Base-by-base conservation (phyloP, 2,113 vertebrate genomes). In the Oryzias curvinotus region DNA sequence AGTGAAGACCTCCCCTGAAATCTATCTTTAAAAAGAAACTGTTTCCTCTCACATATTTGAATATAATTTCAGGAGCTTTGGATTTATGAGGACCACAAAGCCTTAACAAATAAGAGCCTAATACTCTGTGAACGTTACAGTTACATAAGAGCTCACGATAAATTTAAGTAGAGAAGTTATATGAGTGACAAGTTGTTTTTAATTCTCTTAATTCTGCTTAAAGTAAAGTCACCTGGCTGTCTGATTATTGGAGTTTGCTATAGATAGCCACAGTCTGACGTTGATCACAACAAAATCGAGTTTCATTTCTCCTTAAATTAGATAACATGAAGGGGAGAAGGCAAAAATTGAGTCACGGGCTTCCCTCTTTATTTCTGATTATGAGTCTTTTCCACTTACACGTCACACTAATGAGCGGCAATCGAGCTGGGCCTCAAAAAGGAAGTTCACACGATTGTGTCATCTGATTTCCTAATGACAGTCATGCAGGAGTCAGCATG, bases 291-390 rank as follows among this genome's bases (percentile, higher is more conserved):
- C 42, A 13, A 49, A 73, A 75, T 77, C 18, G 5, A 77, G 80
- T 85, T 69, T 19, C 30, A 61, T 70, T 85, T 52, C 57, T 62
- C 19, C 58, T 64, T 57, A 69, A 68, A 81, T 78, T 68, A 73
- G 64, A 68, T 47, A 62, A 81, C 36, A 57, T 54, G 56, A 21
- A 58, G 41, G 7, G 52, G 21, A 53, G 23, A 30, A 47, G 65
- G 14, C 54, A 63, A 25, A 30, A 44, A 57, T 52, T 47, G 36
- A 48, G 57, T 72, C 73, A 67, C 69, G 65, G 47, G 72, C 63
- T 80, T 46, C 25, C 4, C 43, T 57, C 23, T 18, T 51, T 68
- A 54, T 67, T 56, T 66, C 41, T 57, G 57, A 57, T 71, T 60
- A 75, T 72, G 63, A 51, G 65, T 53, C 51, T 58, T 26, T 28